Evolutionary conservation across 2,113 vertebrate genomes (phyloP).

Genomic region (Isurus oxyrinchus): DNA sequence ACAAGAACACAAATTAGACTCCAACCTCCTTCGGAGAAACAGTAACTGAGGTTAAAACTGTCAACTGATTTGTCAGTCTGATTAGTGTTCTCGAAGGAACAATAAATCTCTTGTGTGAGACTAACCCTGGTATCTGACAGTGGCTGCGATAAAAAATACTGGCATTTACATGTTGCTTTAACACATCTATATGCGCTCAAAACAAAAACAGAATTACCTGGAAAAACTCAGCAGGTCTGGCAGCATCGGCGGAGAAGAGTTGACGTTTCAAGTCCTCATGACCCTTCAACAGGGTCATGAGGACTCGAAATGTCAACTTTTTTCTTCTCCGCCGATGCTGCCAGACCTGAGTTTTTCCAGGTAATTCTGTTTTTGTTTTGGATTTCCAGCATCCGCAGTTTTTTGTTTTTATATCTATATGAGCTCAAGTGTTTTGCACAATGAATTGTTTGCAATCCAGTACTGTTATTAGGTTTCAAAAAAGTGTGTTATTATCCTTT

Average conservation of each 20-base stretch:
- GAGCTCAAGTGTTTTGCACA: not conserved
- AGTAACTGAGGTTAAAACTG: not conserved
- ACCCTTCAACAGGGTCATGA: too few relatives aligned
- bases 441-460: not conserved
- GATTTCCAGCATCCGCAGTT: too few relatives aligned
- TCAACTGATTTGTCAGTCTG: not conserved
- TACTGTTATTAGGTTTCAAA: not conserved
- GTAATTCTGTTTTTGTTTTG: too few relatives aligned
- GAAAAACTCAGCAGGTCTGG: too few relatives aligned
- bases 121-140: not conserved
- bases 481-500: not conserved
- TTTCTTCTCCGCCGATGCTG: too few relatives aligned
- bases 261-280: too few relatives aligned
- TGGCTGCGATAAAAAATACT: not conserved
- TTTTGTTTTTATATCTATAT: too few relatives aligned
- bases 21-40: not conserved
- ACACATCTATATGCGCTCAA: not conserved
- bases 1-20: constrained; percentile 25
- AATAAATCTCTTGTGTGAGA: not conserved
- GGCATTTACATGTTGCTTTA: not conserved
- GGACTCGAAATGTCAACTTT: too few relatives aligned
- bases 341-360: too few relatives aligned
- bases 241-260: too few relatives aligned
- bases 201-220: too few relatives aligned
- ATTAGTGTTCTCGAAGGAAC: not conserved